Percentiles rank a stretch among this genome's conserved stretches.
These are phyloP conservation scores for Ditula angustiorana DNA, from an alignment of 2,888 invertebrate genomes.

Conservation along the genomic window DNA sequence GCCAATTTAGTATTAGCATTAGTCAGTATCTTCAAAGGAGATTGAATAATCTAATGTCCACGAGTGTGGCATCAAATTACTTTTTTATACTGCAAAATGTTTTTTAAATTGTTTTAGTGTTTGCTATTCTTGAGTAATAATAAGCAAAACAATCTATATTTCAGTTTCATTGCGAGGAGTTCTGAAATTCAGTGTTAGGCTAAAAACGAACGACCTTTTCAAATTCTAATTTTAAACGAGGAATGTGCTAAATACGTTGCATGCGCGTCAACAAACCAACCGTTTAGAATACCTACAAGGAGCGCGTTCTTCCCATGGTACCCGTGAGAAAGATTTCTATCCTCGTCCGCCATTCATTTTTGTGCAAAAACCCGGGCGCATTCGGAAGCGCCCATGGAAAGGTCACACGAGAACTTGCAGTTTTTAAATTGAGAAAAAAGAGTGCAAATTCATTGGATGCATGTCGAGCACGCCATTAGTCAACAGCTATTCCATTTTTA, in stretches of 20 bases:
- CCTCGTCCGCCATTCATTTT: conserved; percentile 72
- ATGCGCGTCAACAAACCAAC: conserved; percentile 37
- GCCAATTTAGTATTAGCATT: no score
- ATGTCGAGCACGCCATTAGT: conserved; percentile 26
- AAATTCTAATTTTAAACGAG: conserved; percentile 23
- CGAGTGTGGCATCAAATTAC: no score
- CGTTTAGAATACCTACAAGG: conserved; percentile 47
- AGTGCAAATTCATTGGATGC: conserved; percentile 44
- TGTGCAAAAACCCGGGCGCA: conserved; percentile 69
- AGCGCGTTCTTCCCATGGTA: conserved; percentile 69
- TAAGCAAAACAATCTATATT: no score
- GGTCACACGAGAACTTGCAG: conserved; percentile 76
- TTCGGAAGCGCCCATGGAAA: conserved; percentile 67
- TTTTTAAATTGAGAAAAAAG: conserved; percentile 57
- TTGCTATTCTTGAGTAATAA: no score
- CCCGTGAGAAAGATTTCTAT: conserved; percentile 82
- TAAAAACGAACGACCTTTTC: conserved; percentile 4
- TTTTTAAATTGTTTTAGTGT: background rate
- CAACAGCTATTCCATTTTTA: conserved; percentile 16
- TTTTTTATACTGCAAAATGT: no score
- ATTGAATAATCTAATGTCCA: no score
- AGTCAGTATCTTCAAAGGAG: no score
- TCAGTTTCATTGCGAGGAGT: no score
- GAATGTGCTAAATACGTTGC: conserved; percentile 39
- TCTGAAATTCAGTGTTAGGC: no score